phyloP scores from a whole-genome alignment of 2,797 vertebrate species.

The Tragelaphus oryx region DNA sequence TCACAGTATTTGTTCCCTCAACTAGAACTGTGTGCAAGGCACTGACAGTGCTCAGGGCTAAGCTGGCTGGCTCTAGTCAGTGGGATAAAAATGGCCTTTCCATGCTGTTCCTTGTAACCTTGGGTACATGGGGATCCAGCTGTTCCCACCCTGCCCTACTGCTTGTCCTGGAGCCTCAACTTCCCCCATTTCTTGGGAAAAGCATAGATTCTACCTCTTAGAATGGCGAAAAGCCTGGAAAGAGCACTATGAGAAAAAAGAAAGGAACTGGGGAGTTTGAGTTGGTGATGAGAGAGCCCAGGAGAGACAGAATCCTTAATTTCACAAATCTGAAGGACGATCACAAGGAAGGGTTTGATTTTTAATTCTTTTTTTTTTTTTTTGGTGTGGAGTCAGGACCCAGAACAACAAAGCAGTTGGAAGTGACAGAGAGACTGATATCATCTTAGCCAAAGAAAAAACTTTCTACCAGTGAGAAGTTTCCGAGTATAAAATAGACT shows the following conservation, averaged over 20 bases:
- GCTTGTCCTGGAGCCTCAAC: background rate
- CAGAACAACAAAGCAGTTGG: background rate
- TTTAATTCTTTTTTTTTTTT: background rate
- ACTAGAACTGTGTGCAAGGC: background rate
- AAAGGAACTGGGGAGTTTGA: background rate
- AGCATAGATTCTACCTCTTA: background rate
- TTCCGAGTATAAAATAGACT: background rate
- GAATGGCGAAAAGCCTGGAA: background rate
- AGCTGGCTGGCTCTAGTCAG: background rate
- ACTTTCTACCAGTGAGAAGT: background rate
- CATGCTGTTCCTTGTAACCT: background rate
- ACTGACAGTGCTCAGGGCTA: background rate
- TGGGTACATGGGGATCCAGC: background rate
- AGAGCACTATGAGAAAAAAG: background rate
- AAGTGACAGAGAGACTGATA: background rate
- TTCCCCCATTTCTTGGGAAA: background rate
- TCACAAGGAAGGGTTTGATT: background rate
- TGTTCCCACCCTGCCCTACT: background rate
- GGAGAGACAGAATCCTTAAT: background rate
- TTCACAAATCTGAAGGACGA: background rate
- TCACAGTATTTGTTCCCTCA: background rate
- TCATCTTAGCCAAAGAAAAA: background rate
- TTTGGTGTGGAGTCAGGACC: background rate
- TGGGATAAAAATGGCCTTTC: background rate
- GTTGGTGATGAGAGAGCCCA: background rate